Percentiles rank a stretch among this genome's conserved stretches.
phyloP scores from a whole-genome alignment of 2,797 vertebrate genomes.

The Adrianichthys oophorus region DNA sequence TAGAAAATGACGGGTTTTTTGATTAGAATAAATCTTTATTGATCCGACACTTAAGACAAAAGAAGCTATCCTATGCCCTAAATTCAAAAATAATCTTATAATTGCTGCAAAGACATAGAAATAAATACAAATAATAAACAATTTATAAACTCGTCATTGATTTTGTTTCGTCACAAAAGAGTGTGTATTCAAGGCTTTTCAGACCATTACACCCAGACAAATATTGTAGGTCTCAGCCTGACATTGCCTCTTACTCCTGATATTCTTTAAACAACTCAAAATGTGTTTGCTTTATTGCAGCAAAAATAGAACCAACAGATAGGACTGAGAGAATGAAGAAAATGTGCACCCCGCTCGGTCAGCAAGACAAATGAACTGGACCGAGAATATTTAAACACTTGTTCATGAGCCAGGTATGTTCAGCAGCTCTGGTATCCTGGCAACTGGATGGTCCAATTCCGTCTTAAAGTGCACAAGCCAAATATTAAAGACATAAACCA shows the following conservation, averaged over 20 bases:
- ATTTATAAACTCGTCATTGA: neutral
- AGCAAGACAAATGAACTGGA: slow-evolving; percentile 35
- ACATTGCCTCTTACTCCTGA: slow-evolving; percentile 8
- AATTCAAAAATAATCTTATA: too few relatives aligned
- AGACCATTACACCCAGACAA: neutral
- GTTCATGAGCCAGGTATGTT: slow-evolving; percentile 50
- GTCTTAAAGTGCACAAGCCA: slow-evolving; percentile 13
- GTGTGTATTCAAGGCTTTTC: too few relatives aligned
- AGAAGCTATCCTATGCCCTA: too few relatives aligned
- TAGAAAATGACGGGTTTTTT: too few relatives aligned
- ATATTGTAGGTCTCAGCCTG: slow-evolving; percentile 6
- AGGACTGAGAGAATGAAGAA: slow-evolving; percentile 15
- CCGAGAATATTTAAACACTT: slow-evolving; percentile 41
- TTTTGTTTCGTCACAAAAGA: neutral
- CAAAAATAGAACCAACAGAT: slow-evolving; percentile 21
- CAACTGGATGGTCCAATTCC: slow-evolving; percentile 19
- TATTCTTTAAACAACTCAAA: slow-evolving; percentile 19
- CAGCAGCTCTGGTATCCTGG: slow-evolving; percentile 59
- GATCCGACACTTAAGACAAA: too few relatives aligned
- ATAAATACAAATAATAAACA: too few relatives aligned
- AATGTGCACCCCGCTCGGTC: slow-evolving; percentile 24
- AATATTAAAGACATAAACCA: slow-evolving; percentile 39
- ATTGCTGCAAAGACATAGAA: too few relatives aligned
- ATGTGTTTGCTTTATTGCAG: slow-evolving; percentile 24
- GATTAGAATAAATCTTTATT: too few relatives aligned